Base-by-base conservation (phyloP, 2,797 vertebrate genomes). In the Acipenser oxyrinchus region DNA sequence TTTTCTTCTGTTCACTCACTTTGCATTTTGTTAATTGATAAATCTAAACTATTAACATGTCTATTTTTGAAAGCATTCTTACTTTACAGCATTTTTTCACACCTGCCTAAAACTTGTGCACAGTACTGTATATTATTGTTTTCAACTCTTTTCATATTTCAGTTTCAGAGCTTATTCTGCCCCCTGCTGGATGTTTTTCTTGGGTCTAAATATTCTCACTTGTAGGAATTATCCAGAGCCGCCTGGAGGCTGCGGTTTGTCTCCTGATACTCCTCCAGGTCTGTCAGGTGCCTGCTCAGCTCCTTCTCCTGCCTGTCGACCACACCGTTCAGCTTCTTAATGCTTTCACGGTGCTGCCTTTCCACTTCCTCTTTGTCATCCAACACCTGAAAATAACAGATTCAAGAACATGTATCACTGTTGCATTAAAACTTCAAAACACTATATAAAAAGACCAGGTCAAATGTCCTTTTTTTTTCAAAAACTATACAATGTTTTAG, bases 281-380 rank as follows among this genome's bases (percentile, higher is more conserved):
- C 91, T 0, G 71, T 59, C 68, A 95, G 92, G 71, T 95, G 79
- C 64, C 81, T 84, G 74, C 77, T 79, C 70, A 93, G 80, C 67
- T 98, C 94, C 66, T 93, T 97, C 74, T 98, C 95, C 70, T 98
- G 96, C 8, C 83, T 84, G 77, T 97, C 97, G 51, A 96, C 95
- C 72, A 95, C 80, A 11, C 75, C 77, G 67, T 93, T 97, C 51
- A 99, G 85, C 72, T 94, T 97, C 81, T 91, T 96, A 78, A 99
- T 99, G 84, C 86, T 99, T 65, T 99, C 97, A 75, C 97, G 85
- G 74, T 99, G 96, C 68, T 98, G 96, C 72, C 91, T 96, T 83
- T 99, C 96, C 57, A 99, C 83, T 58, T 99, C 96, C 60, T 99
- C 96, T 78, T 99, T 99, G 61, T 90, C 93, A 77, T 99, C 96